Evolutionary conservation across 2,888 invertebrate genomes (phyloP).

Genomic region (Platypus cylindrus): DNA sequence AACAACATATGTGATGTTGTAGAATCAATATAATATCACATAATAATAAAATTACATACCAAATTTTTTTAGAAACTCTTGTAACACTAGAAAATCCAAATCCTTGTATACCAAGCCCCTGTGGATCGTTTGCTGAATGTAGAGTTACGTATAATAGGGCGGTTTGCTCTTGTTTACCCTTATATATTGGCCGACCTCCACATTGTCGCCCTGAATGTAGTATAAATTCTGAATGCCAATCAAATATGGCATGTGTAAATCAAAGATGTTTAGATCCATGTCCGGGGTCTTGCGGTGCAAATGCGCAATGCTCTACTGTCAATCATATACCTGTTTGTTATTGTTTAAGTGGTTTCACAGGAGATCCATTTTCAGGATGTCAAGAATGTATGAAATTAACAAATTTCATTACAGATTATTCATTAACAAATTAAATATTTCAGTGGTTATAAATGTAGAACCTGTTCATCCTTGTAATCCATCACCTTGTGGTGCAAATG

Average conservation of each 20-base stretch:
- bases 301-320: conserved; percentile 56
- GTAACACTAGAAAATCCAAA: conserved; percentile 30
- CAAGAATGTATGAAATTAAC: conserved; percentile 33
- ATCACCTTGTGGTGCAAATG: conserved; percentile 78
- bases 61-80: conserved; percentile 28
- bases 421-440: conserved; percentile 12
- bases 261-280: conserved; percentile 64
- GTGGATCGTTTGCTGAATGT: conserved; percentile 67
- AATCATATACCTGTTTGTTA: conserved; percentile 63
- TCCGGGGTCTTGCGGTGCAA: conserved; percentile 59
- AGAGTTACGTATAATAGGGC: conserved; percentile 52
- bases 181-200: conserved; percentile 67
- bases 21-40: not conserved
- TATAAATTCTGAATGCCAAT: conserved; percentile 58
- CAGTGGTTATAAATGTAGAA: conserved; percentile 41
- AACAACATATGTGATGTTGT: conserved; percentile 5
- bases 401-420: not conserved
- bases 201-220: conserved; percentile 66
- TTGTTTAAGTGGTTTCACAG: conserved; percentile 56
- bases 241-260: conserved; percentile 57
- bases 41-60: conserved; percentile 1
- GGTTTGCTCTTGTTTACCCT: conserved; percentile 60
- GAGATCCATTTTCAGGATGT: conserved; percentile 71
- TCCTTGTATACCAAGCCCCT: conserved; percentile 60
- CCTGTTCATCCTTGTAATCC: conserved; percentile 59